Percentiles rank a stretch among this genome's conserved stretches.
These are phyloP conservation scores for Darevskia nairensis DNA, from an alignment of 2,797 vertebrate species.

Conservation along the genomic window DNA sequence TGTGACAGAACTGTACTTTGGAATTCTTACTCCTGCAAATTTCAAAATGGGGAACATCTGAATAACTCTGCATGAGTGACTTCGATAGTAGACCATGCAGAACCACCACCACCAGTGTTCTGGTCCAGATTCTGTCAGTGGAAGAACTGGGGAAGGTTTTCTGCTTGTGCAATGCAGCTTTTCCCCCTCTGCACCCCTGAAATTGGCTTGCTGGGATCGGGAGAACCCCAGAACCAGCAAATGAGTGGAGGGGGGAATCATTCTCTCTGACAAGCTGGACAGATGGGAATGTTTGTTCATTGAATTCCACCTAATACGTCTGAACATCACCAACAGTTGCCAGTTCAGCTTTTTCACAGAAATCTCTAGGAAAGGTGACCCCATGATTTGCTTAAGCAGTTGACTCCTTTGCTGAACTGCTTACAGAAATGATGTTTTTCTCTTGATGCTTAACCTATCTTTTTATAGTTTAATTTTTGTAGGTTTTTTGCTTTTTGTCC, in stretches of 20 bases:
- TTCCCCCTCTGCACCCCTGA: too few relatives aligned
- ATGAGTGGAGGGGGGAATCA: too few relatives aligned
- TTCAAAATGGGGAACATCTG: slow-evolving; percentile 16
- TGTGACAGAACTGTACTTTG: not conserved
- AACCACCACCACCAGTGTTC: not conserved
- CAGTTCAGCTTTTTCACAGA: not conserved
- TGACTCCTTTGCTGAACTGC: not conserved
- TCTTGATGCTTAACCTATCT: not conserved
- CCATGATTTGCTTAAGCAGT: not conserved
- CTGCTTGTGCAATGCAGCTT: too few relatives aligned
- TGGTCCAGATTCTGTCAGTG: too few relatives aligned
- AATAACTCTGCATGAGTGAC: slow-evolving; percentile 17
- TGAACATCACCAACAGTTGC: not conserved
- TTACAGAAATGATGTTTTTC: not conserved
- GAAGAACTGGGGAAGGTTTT: too few relatives aligned
- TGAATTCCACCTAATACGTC: too few relatives aligned
- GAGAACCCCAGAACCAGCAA: too few relatives aligned
- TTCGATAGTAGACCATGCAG: not conserved
- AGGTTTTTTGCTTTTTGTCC: not conserved
- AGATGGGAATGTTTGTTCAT: too few relatives aligned
- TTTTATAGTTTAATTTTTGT: not conserved
- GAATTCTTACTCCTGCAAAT: slow-evolving; percentile 4
- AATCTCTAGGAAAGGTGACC: not conserved
- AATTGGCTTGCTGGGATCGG: too few relatives aligned
- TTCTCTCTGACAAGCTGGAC: too few relatives aligned